Evolutionary conservation across 1,140 invertebrate species (phyloP), one percentile per base, ranked within the genome.

Genomic region (Acyrthosiphon pisum): DNA sequence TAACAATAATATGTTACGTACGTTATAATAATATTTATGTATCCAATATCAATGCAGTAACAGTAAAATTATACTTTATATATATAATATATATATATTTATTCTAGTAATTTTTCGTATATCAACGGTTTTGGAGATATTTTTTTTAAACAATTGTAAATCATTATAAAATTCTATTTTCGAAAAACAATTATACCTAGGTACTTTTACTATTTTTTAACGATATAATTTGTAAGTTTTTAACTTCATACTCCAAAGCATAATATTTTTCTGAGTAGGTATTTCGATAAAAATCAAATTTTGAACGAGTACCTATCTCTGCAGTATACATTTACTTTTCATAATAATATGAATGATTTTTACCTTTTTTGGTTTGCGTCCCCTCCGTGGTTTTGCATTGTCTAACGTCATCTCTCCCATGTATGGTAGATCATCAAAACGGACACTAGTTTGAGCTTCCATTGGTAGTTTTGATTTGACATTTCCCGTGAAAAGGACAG

Each of bases 341-440:
- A 50, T 7, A 14, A 41, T 44, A 30, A 86, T 14, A 30, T 46
- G 26, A n/a, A 60, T 37, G 6, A 68, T 30, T 14, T 53, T 98
- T 84, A 93, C 91, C 81, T 98, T 95, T 94, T 98, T 98, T 1
- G 98, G 98, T 94, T 98, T 98, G 23, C 98, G 95, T 0, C 98
- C 98, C 94, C 98, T 96, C 53, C 98, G 95, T 0, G 98, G 98
- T 94, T 98, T 97, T 23, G 97, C 97, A 95, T 98, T 98, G 94
- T 98, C 97, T 93, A 98, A 95, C 0, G 97, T 98, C 95, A 98
- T 98, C 94, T 98, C 98, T 4, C 98, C 98, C 97, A 98, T 98
- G 95, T 98, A 98, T 0, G 98, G 98, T 8, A 98, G 95, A 94
- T 98, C 97, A n/a, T 97, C 96, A 94, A 97, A 98, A 90, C 97